These are phyloP conservation scores for Coregonus clupeaformis DNA, from an alignment of 2,113 vertebrate genomes.

Conservation along the genomic window DNA sequence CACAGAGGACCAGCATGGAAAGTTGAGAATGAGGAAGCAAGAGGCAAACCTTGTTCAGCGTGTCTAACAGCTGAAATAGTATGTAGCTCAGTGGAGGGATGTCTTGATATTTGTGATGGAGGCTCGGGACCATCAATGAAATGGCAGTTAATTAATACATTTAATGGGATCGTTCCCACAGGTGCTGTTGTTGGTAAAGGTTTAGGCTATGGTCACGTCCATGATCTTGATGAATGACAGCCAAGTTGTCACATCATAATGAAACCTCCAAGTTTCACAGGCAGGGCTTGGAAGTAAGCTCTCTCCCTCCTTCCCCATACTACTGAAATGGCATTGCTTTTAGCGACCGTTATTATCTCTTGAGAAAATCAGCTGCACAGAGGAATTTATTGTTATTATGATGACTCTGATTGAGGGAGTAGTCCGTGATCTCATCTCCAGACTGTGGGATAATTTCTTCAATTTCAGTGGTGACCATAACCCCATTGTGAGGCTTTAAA, in stretches of 20 bases:
- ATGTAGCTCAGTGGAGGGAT: no score
- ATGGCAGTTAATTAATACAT: no score
- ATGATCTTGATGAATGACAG: not conserved
- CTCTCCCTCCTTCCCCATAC: conserved; percentile 6
- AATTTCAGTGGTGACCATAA: conserved; percentile 50
- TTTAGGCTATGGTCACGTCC: not conserved
- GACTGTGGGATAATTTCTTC: conserved; percentile 58
- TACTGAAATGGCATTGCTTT: no score
- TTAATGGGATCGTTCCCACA: no score
- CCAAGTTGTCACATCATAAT: not conserved
- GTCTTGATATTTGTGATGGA: no score
- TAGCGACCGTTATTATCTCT: not conserved
- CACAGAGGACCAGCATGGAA: conserved; percentile 17
- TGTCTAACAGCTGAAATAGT: not conserved
- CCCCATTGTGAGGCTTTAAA: conserved; percentile 52
- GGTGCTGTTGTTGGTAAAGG: not conserved
- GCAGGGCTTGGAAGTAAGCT: not conserved
- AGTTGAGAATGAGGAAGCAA: conserved; percentile 7
- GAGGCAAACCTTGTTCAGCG: not conserved
- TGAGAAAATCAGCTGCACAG: no score
- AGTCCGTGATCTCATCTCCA: conserved; percentile 38
- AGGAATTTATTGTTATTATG: conserved; percentile 21
- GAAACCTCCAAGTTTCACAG: not conserved
- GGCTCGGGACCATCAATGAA: no score
- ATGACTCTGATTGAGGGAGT: conserved; percentile 14